Conservation (phyloP, 2,113 vertebrate species). For the Atherinomorus stipes region DNA sequence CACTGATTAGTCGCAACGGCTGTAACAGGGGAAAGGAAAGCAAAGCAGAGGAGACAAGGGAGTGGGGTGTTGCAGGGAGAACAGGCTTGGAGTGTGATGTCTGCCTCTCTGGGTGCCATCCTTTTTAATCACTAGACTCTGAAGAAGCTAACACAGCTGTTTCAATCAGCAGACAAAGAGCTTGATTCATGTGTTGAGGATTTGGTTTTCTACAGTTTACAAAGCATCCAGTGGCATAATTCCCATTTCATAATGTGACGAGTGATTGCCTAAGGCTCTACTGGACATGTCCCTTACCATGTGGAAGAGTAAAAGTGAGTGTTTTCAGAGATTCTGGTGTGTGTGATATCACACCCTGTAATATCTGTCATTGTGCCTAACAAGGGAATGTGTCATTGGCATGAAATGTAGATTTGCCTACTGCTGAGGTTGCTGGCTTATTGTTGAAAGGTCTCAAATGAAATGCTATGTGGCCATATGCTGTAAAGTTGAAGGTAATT, state of each 20-base stretch:
- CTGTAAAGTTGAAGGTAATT: background rate
- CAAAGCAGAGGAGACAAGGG: constrained; percentile 28
- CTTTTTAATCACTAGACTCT: constrained; percentile 64
- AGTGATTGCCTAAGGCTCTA: constrained; percentile 47
- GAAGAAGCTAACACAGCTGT: constrained; percentile 33
- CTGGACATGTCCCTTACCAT: constrained; percentile 40
- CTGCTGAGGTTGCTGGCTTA: background rate
- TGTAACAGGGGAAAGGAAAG: constrained; percentile 53
- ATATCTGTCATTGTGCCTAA: constrained; percentile 1
- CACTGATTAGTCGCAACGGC: constrained; percentile 55
- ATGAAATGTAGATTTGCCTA: background rate
- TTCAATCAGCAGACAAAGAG: constrained; percentile 35
- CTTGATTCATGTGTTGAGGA: constrained; percentile 43
- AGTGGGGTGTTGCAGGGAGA: constrained; percentile 31
- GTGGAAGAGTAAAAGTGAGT: constrained; percentile 47
- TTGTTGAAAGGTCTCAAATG: background rate
- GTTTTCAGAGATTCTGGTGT: constrained; percentile 51
- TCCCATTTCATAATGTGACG: constrained; percentile 32
- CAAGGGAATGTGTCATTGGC: background rate
- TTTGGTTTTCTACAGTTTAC: constrained; percentile 51
- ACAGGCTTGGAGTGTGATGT: constrained; percentile 34
- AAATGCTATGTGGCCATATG: background rate
- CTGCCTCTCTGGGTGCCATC: constrained; percentile 64
- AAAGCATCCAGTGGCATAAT: constrained; percentile 34
- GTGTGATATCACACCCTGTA: constrained; percentile 28